Evolutionary conservation across 2,797 vertebrate species (phyloP).

Genomic region (Notolabrus celidotus): DNA sequence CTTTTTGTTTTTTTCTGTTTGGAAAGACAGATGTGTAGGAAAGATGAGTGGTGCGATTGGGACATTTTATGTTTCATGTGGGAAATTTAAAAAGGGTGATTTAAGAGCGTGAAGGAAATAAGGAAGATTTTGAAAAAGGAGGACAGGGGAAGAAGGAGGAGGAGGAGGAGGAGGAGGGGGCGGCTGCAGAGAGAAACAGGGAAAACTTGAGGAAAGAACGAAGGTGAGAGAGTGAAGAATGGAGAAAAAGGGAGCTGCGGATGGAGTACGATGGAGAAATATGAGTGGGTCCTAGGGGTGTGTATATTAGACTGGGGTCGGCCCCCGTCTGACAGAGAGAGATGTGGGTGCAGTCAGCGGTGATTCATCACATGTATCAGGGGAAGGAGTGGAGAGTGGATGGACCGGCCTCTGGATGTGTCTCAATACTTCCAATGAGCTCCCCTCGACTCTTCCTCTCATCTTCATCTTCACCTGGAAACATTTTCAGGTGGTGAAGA

Average conservation of each 20-base stretch:
- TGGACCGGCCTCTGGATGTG: conserved; percentile 70
- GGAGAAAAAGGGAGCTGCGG: conserved; percentile 68
- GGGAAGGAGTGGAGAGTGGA: conserved; percentile 76
- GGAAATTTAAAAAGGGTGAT: conserved; percentile 66
- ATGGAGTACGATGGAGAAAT: conserved; percentile 80
- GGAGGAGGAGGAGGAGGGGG: conserved; percentile 33
- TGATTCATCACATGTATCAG: conserved; percentile 85
- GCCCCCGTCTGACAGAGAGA: conserved; percentile 85
- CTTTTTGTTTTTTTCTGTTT: conserved; percentile 23
- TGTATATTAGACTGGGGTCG: conserved; percentile 83
- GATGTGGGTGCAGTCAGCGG: conserved; percentile 87
- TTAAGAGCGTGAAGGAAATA: conserved; percentile 49
- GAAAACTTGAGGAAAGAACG: conserved; percentile 51
- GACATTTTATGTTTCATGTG: conserved; percentile 66
- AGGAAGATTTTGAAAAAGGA: conserved; percentile 51
- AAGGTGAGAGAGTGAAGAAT: conserved; percentile 72
- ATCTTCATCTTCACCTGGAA: conserved; percentile 66
- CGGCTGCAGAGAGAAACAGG: conserved; percentile 27
- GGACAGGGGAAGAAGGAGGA: conserved; percentile 34
- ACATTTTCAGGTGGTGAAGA: conserved; percentile 45
- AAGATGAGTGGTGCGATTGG: conserved; percentile 29
- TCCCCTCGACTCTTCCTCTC: conserved; percentile 42
- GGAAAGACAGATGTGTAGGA: conserved; percentile 21
- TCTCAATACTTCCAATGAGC: conserved; percentile 77
- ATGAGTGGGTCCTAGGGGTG: conserved; percentile 81